Evolutionary conservation across 2,113 vertebrate genomes (phyloP).

Genomic region (Hippocampus barbouri): DNA sequence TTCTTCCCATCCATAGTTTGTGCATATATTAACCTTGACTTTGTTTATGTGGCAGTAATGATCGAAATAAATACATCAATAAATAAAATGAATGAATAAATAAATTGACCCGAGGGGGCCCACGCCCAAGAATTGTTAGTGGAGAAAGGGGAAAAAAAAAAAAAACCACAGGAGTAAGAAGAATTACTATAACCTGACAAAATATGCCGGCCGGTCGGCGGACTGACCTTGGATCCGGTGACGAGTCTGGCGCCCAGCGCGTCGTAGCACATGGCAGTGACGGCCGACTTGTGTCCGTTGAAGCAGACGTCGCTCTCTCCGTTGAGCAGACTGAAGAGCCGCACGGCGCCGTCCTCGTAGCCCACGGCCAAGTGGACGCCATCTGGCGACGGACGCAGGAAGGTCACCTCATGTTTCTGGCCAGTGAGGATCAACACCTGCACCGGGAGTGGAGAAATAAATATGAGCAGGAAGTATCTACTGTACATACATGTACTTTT

Average conservation of each 20-base stretch:
- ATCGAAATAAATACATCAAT: too few species aligned
- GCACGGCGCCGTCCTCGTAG: conserved; percentile 87
- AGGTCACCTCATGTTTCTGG: conserved; percentile 87
- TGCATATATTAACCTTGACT: too few species aligned
- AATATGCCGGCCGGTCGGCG: too few species aligned
- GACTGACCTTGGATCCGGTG: conserved; percentile 85
- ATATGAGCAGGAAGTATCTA: neutral
- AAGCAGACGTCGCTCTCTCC: conserved; percentile 86
- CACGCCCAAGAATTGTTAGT: too few species aligned
- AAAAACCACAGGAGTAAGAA: too few species aligned
- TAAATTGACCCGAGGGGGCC: too few species aligned
- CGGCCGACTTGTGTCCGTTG: conserved; percentile 88
- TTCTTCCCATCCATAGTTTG: too few species aligned
- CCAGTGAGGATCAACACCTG: conserved; percentile 91
- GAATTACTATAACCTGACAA: too few species aligned
- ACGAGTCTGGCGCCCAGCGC: conserved; percentile 84
- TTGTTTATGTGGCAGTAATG: too few species aligned
- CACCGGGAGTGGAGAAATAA: neutral
- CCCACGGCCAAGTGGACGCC: conserved; percentile 87
- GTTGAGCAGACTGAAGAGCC: conserved; percentile 84
- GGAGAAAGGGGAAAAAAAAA: too few species aligned
- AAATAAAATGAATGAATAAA: too few species aligned
- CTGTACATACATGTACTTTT: too few species aligned
- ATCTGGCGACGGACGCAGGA: conserved; percentile 85
- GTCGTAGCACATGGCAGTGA: conserved; percentile 85